Evolutionary conservation across 2,113 vertebrate genomes (phyloP).

Genomic region (Pristiophorus japonicus): DNA sequence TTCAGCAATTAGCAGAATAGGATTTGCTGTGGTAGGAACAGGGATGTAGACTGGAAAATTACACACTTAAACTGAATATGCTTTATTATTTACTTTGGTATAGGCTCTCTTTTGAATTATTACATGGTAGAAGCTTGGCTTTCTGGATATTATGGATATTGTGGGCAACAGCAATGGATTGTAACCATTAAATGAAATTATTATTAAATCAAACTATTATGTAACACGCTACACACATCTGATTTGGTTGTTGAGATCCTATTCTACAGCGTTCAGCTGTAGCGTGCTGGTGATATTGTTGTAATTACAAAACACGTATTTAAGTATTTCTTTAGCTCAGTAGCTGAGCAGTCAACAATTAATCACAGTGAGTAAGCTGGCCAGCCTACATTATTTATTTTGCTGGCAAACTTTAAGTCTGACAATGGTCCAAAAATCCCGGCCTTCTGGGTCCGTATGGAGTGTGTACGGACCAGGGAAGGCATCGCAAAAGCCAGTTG

Average conservation of each 20-base stretch:
- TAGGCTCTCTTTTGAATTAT: not conserved
- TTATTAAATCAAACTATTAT: not conserved
- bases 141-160: not conserved
- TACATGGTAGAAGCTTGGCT: not conserved
- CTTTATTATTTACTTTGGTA: not conserved
- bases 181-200: not conserved
- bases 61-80: not conserved
- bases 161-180: not conserved
- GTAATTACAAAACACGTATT: not conserved
- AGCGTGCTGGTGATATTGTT: not conserved
- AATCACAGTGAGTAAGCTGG: not conserved
- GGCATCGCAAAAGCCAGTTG: too few species aligned
- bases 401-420: not conserved
- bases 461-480: too few species aligned
- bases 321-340: not conserved
- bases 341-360: not conserved
- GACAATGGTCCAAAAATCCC: too few species aligned
- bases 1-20: not conserved
- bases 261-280: not conserved
- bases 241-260: not conserved
- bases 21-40: not conserved
- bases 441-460: too few species aligned
- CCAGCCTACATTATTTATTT: not conserved
- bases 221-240: not conserved
- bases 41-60: too few species aligned